Evolutionary conservation across 2,113 vertebrate genomes (phyloP).

Genomic region (Dascyllus trimaculatus): DNA sequence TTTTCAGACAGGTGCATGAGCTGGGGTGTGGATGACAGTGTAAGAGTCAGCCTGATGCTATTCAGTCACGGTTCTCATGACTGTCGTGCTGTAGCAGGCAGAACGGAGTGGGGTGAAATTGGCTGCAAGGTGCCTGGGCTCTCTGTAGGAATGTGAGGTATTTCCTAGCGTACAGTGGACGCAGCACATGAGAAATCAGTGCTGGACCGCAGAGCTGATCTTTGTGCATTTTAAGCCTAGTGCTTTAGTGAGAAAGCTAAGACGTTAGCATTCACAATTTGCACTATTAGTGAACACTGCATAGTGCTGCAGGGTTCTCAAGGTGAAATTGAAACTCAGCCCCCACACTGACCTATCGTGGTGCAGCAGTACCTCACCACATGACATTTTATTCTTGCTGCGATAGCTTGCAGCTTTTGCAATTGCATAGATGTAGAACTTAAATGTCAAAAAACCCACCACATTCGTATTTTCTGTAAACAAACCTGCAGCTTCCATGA

Average conservation of each 20-base stretch:
- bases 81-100: slow-evolving; percentile 1
- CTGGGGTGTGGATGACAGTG: neutral
- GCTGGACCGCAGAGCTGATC: neutral
- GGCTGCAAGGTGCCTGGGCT: neutral
- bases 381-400: no score
- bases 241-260: no score
- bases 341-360: neutral
- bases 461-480: neutral
- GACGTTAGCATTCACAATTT: no score
- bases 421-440: no score
- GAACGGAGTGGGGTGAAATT: neutral
- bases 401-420: no score
- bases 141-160: neutral
- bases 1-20: neutral
- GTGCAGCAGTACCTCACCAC: no score
- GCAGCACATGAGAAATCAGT: neutral
- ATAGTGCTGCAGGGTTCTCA: no score
- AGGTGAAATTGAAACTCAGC: neutral
- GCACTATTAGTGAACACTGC: no score
- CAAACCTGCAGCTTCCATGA: neutral
- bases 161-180: neutral
- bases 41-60: neutral
- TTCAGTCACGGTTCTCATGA: neutral
- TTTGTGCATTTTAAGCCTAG: neutral
- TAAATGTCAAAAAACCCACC: neutral